Base-by-base conservation (phyloP, 37 sponge, comb jelly and placozoan species). In the Corticium candelabrum region DNA sequence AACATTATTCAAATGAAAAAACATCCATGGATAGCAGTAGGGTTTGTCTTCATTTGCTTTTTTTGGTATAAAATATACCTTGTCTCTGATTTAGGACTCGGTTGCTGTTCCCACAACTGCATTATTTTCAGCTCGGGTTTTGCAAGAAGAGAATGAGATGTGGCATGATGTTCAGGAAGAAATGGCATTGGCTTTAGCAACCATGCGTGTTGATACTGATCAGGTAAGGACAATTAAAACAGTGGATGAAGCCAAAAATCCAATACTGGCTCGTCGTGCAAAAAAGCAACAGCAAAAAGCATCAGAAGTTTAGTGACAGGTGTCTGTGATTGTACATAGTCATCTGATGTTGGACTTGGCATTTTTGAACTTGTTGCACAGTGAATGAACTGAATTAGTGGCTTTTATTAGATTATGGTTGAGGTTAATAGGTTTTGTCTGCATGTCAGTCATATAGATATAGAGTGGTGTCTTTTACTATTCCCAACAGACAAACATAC, bases 131-230 rank as follows among this genome's bases (percentile, higher is more conserved):
- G 40, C 78, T 31, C 78, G 82, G 30, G 86, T 96, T 2, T 77
- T 96, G 40, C 68, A 82, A 36, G 93, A 93, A 30, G 93, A 93
- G 68, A 70, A 76, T 31, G 89, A 96, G 7, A 68, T 86, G 75
- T 96, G 96, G 96, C 50, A 57, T 21, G 90, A 93, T 68, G 82
- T 90, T 21, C 90, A 90, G 88, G 88, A 87, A 62, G 94, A 90
- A 82, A 90, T 94, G 86, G 84, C 86, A 32, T 87, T 87, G 75
- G 88, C 90, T 0, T 82, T 93, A 43, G 84, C 84, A 37, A 80
- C 85, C 11, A 89, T 93, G 90, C 77, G 94, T 30, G 81, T 89
- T 1, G 71, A 83, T 74, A 41, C 62, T 37, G 91, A 90, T 43
- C 78, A 90, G n/a, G 81, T 82, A 34, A 76, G 74, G 0, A 83